Conservation (phyloP, 2,113 vertebrate genomes). For the Empidonax alnorum region DNA sequence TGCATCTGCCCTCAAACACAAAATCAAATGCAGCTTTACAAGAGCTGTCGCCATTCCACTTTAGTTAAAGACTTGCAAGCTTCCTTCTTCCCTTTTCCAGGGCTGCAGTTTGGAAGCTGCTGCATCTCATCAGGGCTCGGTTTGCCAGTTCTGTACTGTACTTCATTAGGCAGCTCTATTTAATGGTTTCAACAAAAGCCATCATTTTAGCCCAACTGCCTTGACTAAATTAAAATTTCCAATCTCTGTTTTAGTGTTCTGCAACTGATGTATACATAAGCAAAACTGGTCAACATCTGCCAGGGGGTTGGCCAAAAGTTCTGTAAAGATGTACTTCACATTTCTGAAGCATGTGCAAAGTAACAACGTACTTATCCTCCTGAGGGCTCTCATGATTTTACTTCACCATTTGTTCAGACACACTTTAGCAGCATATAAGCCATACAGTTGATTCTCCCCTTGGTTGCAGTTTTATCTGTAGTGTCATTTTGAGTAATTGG, state of each 20-base stretch:
- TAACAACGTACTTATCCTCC: conserved; percentile 81
- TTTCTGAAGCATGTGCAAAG: conserved; percentile 87
- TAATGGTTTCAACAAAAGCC: conserved; percentile 86
- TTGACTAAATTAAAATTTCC: conserved; percentile 88
- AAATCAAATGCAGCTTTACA: conserved; percentile 23
- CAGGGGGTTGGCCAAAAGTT: conserved; percentile 85
- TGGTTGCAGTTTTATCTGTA: conserved; percentile 93
- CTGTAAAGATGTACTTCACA: conserved; percentile 83
- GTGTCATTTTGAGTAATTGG: conserved; percentile 92
- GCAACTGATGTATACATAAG: conserved; percentile 86
- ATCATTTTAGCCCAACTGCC: conserved; percentile 90
- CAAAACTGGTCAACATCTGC: conserved; percentile 87
- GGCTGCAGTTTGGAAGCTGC: conserved; percentile 75
- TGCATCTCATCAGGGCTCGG: conserved; percentile 70
- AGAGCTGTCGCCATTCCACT: conserved; percentile 50
- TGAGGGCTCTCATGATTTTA: conserved; percentile 86
- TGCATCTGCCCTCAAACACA: conserved; percentile 41
- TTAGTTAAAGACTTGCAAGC: conserved; percentile 54
- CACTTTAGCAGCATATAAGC: conserved; percentile 86
- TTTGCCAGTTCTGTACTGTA: conserved; percentile 81
- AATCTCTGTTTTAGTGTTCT: conserved; percentile 87
- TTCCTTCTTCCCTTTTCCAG: conserved; percentile 69
- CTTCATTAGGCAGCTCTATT: conserved; percentile 86
- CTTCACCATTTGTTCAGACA: conserved; percentile 90
- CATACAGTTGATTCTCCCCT: conserved; percentile 94